Evolutionary conservation across 2,113 vertebrate genomes (phyloP).

Genomic region (Saguinus midas): DNA sequence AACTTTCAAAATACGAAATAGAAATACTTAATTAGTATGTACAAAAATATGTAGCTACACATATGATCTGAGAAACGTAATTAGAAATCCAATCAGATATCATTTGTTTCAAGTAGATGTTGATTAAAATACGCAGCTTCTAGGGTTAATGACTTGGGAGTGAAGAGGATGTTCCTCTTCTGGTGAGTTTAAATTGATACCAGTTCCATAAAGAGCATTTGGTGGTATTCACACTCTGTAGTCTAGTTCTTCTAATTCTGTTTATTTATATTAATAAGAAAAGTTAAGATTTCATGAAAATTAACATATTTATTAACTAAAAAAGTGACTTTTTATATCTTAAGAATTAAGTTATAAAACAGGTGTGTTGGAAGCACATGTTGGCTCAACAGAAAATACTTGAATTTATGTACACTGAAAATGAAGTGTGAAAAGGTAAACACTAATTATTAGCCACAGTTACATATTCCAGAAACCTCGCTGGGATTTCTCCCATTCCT

Average conservation of each 20-base stretch:
- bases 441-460: too few species aligned
- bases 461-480: background rate
- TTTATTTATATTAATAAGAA: background rate
- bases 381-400: background rate
- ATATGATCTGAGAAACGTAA: background rate
- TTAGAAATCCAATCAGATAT: background rate
- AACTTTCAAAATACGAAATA: background rate
- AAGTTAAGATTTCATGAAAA: background rate
- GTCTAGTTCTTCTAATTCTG: background rate
- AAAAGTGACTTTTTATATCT: background rate
- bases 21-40: background rate
- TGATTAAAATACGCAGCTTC: background rate
- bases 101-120: background rate
- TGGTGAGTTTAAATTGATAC: background rate
- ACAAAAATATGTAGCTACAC: background rate
- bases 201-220: background rate
- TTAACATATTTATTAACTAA: background rate
- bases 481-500: background rate
- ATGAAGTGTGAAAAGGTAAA: background rate
- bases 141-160: accelerated
- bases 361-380: background rate
- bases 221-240: background rate
- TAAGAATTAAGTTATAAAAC: background rate
- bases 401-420: background rate
- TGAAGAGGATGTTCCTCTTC: background rate